Evolutionary conservation across 1,140 invertebrate genomes (phyloP).

Genomic region (Zaprionus camerounensis): DNA sequence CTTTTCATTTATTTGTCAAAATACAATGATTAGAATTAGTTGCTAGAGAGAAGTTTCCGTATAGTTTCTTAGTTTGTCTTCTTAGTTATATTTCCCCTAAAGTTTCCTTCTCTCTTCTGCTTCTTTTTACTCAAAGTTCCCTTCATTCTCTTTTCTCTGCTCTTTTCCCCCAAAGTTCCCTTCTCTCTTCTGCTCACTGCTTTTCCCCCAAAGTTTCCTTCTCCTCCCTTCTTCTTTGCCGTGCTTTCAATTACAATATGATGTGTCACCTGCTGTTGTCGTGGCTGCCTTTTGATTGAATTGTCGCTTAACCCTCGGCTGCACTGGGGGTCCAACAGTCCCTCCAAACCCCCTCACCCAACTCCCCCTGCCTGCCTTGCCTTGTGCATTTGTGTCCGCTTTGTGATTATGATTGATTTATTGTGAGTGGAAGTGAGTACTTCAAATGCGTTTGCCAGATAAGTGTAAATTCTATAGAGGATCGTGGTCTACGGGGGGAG

Average conservation of each 20-base stretch:
- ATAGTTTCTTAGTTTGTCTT: no score
- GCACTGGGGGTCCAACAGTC: background rate
- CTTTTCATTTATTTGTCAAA: no score
- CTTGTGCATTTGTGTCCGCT: constrained; percentile 35
- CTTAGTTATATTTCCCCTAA: background rate
- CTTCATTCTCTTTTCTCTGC: background rate
- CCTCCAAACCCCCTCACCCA: no score
- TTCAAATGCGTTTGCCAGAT: constrained; percentile 77
- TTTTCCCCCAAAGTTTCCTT: no score
- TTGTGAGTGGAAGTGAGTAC: constrained; percentile 72
- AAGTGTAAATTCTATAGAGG: background rate
- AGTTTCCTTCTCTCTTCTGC: background rate
- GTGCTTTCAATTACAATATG: background rate
- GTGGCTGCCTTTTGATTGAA: constrained; percentile 43
- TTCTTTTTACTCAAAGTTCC: no score
- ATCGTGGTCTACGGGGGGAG: background rate
- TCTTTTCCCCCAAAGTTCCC: background rate
- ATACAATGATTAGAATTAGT: no score
- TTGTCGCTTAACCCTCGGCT: constrained; percentile 26
- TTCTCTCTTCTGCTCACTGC: background rate
- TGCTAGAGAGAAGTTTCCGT: no score
- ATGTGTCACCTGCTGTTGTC: constrained; percentile 9
- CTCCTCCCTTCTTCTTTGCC: background rate
- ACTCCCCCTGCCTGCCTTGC: background rate
- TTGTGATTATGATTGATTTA: constrained; percentile 60